Base-by-base conservation (phyloP, 2,113 vertebrate species). In the Ammospiza caudacuta region DNA sequence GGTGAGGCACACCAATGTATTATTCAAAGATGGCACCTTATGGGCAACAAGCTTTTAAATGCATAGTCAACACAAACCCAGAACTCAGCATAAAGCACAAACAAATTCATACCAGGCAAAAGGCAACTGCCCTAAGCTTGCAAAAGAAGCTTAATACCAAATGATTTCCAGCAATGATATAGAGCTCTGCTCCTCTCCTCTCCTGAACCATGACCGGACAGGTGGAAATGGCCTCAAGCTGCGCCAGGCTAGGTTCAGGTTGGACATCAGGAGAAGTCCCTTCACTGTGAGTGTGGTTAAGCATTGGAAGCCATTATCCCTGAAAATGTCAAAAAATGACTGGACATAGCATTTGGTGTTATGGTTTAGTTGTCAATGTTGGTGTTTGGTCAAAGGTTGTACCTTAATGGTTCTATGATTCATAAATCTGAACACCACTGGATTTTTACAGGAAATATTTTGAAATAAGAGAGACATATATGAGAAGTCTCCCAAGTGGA, bases 11-110 rank as follows among this genome's bases (percentile, higher is more conserved):
- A 46, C 28, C 8, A 28, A 96, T 94, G 63, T 51, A 94, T 94
- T 96, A 95, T 97, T 97, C 76, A 95, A 94, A 90, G 87, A 90
- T 96, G 62, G 43, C 68, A 88, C 61, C 69, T 83, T 55, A 87
- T 37, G 55, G 39, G 67, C 82, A 91, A 85, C 58, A 58, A 93
- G n/a, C 49, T 62, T 91, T 89, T 59, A 84, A 67, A 79, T 78
- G 64, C 44, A 80, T 43, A 84, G 80, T 82, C 89, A 84, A 90
- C 52, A 89, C 68, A 77, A 81, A 14, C 93, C 41, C 27, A 95
- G 75, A 89, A 67, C 20, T 90, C 91, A 96, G 39, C 63, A 72
- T 13, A 83, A 49, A 89, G 47, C 7, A 75, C 66, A 82, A 70
- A 66, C 15, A 86, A 87, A 84, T 54, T 59, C 17, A 29, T 31